Evolutionary conservation across 2,797 vertebrate species (phyloP).

Genomic region (Rhinichthys osculus): DNA sequence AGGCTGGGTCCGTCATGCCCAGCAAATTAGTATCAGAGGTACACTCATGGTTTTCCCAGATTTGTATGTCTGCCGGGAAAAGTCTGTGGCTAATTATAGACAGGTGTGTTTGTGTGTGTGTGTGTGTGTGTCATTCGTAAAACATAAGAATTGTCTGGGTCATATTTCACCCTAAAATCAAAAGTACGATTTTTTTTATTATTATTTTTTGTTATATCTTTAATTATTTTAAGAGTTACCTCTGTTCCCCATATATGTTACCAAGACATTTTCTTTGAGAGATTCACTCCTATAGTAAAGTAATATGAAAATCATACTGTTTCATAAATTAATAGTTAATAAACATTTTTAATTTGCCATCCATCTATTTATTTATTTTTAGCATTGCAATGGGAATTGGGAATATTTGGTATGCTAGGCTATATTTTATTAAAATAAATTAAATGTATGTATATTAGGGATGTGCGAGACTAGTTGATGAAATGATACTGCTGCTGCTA

Average conservation of each 20-base stretch:
- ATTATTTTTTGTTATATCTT: not conserved
- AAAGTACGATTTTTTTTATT: not conserved
- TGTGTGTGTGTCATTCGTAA: not conserved
- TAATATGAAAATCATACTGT: no score
- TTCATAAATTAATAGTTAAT: no score
- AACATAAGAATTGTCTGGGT: not conserved
- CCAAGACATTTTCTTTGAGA: no score
- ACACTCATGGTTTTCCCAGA: slow-evolving; percentile 52
- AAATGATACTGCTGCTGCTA: no score
- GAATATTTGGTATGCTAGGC: not conserved
- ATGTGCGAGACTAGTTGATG: no score
- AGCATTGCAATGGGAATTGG: no score
- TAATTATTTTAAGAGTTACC: not conserved
- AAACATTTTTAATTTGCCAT: no score
- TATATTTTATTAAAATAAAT: not conserved
- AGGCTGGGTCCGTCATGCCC: slow-evolving; percentile 41
- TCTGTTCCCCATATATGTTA: no score
- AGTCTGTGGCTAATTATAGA: slow-evolving; percentile 78
- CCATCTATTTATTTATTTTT: no score
- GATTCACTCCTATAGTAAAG: no score
- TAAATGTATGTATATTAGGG: not conserved
- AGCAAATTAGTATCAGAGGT: slow-evolving; percentile 41
- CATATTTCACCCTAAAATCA: not conserved
- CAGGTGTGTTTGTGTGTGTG: slow-evolving; percentile 68
- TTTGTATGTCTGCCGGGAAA: slow-evolving; percentile 76